phyloP scores from a whole-genome alignment of 2,797 vertebrate species.

The Neoniphon sammara region DNA sequence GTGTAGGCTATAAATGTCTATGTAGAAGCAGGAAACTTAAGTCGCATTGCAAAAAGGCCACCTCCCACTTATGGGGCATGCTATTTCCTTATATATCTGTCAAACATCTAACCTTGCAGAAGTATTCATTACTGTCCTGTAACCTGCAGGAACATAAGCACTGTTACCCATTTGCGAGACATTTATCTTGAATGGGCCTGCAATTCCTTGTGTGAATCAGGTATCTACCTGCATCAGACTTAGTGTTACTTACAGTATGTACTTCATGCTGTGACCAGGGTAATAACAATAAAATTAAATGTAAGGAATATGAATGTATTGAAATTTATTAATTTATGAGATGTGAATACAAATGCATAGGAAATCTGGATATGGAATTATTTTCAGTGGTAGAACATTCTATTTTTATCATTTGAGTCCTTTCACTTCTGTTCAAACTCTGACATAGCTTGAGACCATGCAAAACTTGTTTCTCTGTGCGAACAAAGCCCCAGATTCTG shows the following conservation, averaged over 20 bases:
- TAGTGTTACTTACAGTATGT: not conserved
- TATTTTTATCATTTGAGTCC: not conserved
- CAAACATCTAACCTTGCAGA: not conserved
- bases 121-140: not conserved
- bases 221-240: not conserved
- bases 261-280: not conserved
- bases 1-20: not conserved
- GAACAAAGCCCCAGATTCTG: conserved; percentile 5
- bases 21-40: not conserved
- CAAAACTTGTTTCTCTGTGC: conserved; percentile 9
- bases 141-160: not conserved
- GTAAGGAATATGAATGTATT: conserved; percentile 3
- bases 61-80: not conserved
- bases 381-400: not conserved
- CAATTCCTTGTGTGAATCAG: not conserved
- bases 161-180: not conserved
- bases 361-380: not conserved
- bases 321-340: conserved; percentile 25
- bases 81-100: too few relatives aligned
- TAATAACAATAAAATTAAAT: not conserved
- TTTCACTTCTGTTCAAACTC: conserved; percentile 10
- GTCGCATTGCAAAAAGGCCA: not conserved
- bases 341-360: conserved; percentile 15
- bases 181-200: not conserved
- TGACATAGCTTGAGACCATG: not conserved